phyloP scores from a whole-genome alignment of 2,113 vertebrate species.

The Zeus faber region DNA sequence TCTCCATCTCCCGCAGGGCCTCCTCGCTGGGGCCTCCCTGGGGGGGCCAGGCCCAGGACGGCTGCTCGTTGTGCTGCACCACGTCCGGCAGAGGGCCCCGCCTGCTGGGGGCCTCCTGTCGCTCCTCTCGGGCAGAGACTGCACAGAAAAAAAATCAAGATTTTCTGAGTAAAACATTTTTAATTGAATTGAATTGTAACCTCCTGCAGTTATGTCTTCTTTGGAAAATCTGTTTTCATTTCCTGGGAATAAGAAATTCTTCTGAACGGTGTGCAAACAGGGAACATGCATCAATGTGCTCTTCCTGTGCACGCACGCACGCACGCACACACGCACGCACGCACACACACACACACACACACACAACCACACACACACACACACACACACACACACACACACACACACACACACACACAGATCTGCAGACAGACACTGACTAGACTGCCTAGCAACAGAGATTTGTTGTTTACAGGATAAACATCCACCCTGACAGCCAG shows the following conservation, averaged over 20 bases:
- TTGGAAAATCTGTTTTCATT: too few relatives aligned
- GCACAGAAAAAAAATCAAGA: neutral
- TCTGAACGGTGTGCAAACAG: too few relatives aligned
- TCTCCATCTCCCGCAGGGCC: constrained; percentile 35
- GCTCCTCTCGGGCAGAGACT: constrained; percentile 39
- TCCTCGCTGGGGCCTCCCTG: constrained; percentile 25
- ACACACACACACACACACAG: constrained; percentile 2
- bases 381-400: constrained; percentile 1
- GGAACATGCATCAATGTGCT: too few relatives aligned
- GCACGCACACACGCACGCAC: neutral
- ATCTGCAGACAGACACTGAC: too few relatives aligned
- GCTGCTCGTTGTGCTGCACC: constrained; percentile 47
- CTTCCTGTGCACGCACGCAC: neutral
- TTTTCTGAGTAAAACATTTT: too few relatives aligned
- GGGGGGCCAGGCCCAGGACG: constrained; percentile 15
- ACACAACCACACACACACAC: neutral
- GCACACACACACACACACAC: neutral
- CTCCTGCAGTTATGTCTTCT: too few relatives aligned
- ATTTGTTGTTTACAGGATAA: constrained; percentile 4
- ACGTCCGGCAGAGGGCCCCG: constrained; percentile 49
- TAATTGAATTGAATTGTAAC: too few relatives aligned
- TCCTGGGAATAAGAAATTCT: too few relatives aligned
- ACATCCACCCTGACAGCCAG: neutral
- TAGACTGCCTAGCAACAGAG: constrained; percentile 5
- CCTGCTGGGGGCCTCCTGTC: constrained; percentile 1